A percentile compares a stretch with the other conserved stretches of the same genome.
phyloP scores from a whole-genome alignment of 2,888 invertebrate species.

The Dorcus parallelipipedus region DNA sequence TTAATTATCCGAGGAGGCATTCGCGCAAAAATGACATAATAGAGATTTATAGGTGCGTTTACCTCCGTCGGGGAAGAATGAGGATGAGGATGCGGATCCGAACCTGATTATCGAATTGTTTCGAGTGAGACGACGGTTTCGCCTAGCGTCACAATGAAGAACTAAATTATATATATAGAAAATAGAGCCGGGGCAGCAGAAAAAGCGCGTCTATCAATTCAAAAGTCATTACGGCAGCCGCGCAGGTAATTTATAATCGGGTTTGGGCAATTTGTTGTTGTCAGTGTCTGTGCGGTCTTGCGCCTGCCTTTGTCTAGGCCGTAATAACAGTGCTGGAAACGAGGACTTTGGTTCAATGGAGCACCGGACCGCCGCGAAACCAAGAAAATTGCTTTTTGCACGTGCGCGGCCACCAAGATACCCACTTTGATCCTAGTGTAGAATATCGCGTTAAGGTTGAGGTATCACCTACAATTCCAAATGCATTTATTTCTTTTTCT shows the following conservation, averaged over 20 bases:
- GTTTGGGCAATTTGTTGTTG: conserved; percentile 26
- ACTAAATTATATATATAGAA: conserved; percentile 1
- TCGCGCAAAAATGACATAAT: conserved; percentile 12
- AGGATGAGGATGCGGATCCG: not conserved
- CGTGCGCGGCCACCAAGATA: too few species aligned
- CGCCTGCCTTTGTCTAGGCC: conserved; percentile 16
- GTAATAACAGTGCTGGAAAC: conserved; percentile 17
- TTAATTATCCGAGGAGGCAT: not conserved
- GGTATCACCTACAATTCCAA: too few species aligned
- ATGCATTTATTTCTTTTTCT: too few species aligned
- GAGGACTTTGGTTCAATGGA: conserved; percentile 19
- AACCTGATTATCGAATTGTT: too few species aligned
- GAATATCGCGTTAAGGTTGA: too few species aligned
- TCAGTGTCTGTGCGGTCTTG: conserved; percentile 24
- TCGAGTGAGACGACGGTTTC: too few species aligned
- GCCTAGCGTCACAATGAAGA: not conserved
- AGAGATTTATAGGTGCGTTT: conserved; percentile 14
- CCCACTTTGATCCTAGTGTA: too few species aligned
- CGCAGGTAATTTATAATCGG: conserved; percentile 26
- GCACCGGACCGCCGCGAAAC: not conserved
- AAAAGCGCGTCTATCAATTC: conserved; percentile 23
- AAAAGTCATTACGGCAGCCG: conserved; percentile 26
- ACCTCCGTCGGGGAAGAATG: not conserved
- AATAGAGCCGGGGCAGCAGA: not conserved
- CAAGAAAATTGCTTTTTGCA: not conserved